These are phyloP conservation scores for Thermophis baileyi DNA, from an alignment of 2,113 vertebrate genomes.

Conservation along the genomic window DNA sequence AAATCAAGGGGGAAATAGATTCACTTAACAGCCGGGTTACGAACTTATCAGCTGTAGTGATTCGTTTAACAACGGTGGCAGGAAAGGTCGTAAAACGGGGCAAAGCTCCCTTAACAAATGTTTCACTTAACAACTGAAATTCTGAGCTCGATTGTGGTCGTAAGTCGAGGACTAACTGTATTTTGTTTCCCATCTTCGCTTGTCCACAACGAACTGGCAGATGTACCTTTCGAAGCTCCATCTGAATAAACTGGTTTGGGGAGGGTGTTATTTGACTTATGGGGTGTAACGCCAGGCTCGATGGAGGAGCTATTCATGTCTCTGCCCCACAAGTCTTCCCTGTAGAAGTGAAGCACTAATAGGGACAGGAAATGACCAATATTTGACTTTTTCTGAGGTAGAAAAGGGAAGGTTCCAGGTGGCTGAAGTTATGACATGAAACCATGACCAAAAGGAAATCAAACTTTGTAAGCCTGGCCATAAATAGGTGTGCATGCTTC, in stretches of 20 bases:
- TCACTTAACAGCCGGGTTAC: too few relatives aligned
- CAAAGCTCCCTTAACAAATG: too few relatives aligned
- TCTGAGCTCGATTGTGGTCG: too few relatives aligned
- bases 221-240: not conserved
- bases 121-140: too few relatives aligned
- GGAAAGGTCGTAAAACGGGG: too few relatives aligned
- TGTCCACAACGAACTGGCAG: not conserved
- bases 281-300: not conserved
- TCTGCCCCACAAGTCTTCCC: not conserved
- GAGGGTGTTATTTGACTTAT: not conserved
- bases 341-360: too few relatives aligned
- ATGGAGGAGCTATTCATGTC: not conserved
- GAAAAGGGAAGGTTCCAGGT: not conserved
- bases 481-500: not conserved
- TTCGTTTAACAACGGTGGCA: too few relatives aligned
- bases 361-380: not conserved
- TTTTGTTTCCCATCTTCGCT: not conserved
- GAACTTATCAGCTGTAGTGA: too few relatives aligned
- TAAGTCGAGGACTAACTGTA: too few relatives aligned
- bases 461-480: not conserved
- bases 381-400: not conserved
- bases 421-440: not conserved
- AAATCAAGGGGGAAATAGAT: too few relatives aligned
- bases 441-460: not conserved
- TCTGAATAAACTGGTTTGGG: constrained; percentile 11